phyloP scores from a whole-genome alignment of 2,113 vertebrate species.

The Antechinus flavipes region DNA sequence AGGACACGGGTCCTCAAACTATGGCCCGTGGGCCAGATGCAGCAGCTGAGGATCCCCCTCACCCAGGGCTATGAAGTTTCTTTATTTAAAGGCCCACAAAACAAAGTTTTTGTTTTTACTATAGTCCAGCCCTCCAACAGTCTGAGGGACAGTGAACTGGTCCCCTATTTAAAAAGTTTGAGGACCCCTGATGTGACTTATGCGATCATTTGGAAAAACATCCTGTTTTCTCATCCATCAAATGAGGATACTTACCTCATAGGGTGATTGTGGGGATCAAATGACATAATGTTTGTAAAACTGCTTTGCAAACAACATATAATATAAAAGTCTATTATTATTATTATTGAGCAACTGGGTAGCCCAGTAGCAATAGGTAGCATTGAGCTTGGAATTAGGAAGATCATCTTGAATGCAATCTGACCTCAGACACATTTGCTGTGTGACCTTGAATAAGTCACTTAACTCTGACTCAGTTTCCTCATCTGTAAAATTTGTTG shows the following conservation, averaged over 20 bases:
- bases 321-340: neutral
- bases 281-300: neutral
- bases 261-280: neutral
- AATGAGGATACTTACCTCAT: neutral
- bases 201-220: neutral
- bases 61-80: no score
- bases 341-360: neutral
- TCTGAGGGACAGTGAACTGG: no score
- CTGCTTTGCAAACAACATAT: neutral
- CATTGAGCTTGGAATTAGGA: neutral
- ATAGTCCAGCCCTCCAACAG: no score
- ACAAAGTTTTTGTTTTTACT: no score
- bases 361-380: neutral
- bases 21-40: no score
- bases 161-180: no score
- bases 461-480: neutral
- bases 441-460: neutral
- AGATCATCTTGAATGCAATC: neutral
- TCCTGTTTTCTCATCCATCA: neutral
- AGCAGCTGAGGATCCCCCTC: no score
- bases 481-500: neutral
- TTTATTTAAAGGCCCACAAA: no score
- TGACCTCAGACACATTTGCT: neutral
- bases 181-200: neutral
- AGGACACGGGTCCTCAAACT: no score